These are phyloP conservation scores for Dorcus parallelipipedus DNA, from an alignment of 2,888 invertebrate species.

Conservation along the genomic window DNA sequence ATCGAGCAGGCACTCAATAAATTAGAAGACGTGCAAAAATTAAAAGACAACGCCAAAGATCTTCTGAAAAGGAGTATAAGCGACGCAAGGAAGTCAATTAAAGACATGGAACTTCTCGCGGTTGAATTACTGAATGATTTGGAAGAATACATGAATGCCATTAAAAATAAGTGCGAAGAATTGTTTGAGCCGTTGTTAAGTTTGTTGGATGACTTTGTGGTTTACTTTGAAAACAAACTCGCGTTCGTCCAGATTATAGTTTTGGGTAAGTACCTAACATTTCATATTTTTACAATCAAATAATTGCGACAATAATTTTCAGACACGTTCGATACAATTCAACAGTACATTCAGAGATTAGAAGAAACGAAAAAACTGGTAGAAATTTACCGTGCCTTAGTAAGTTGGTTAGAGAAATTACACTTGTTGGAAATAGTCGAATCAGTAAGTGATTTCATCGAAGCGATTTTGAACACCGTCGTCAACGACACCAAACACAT, in stretches of 20 bases:
- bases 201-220: conserved; percentile 26
- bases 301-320: neutral
- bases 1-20: conserved; percentile 17
- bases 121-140: conserved; percentile 21
- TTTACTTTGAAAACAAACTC: conserved; percentile 27
- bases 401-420: conserved; percentile 28
- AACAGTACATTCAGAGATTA: conserved; percentile 27
- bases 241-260: conserved; percentile 26
- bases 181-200: conserved; percentile 28
- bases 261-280: conserved; percentile 22
- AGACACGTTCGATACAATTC: conserved; percentile 27
- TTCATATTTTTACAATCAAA: neutral
- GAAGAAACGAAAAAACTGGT: conserved; percentile 28
- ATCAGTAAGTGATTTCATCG: conserved; percentile 27
- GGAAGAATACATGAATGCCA: conserved; percentile 18
- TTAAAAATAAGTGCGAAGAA: conserved; percentile 19
- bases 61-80: conserved; percentile 24
- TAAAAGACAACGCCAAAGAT: conserved; percentile 25
- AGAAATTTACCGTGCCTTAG: conserved; percentile 21
- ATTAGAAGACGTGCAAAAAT: conserved; percentile 22
- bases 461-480: conserved; percentile 25
- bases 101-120: conserved; percentile 22
- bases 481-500: conserved; percentile 24
- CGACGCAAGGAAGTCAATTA: conserved; percentile 23
- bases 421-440: conserved; percentile 26